Evolutionary conservation across 2,113 vertebrate species (phyloP), one percentile per base, ranked within the genome.

Genomic region (Embiotoca jacksoni): DNA sequence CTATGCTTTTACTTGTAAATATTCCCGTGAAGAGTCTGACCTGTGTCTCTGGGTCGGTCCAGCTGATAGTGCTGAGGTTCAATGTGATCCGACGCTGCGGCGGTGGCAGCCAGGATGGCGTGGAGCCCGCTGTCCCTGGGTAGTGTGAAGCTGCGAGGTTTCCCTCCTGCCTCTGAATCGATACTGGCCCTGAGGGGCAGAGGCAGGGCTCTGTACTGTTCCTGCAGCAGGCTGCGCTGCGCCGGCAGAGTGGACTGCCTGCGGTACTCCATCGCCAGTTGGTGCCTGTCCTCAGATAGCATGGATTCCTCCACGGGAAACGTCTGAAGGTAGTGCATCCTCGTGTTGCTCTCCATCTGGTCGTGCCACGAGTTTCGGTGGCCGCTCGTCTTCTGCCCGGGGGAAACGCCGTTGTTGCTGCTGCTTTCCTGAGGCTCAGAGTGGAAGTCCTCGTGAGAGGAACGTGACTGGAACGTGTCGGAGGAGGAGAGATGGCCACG

Each of bases 341-440:
- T 96, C 0, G 96, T 95, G 91, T 94, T 97, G 3, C 95, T 96
- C 92, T 99, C 98, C 71, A 98, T 98, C 93, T 98, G 96, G 93
- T 98, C 97, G 81, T 99, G 98, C 98, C 98, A 99, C 13, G 98
- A 99, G 81, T 97, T 96, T 72, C 96, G 92, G 89, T 97, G 97
- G 88, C 94, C 96, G 61, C 96, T 94, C 0, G 95, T 93, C 93
- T 97, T 98, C 83, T 95, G 96, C 41, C 96, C 94, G 0, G 97
- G 96, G 0, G 97, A 98, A 81, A 96, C 88, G 13, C 91, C 86
- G 16, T 88, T 84, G 0, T 91, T 95, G 84, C 88, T 62, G 79
- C 90, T 44, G 76, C 95, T 95, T 0, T 91, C 95, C 32, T 83
- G 94, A 62, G 83, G 81, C 86, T 99, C 97, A 0, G 94, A 90